phyloP scores from a whole-genome alignment of 2,888 invertebrate genomes.

The Schizotus pectinicornis region DNA sequence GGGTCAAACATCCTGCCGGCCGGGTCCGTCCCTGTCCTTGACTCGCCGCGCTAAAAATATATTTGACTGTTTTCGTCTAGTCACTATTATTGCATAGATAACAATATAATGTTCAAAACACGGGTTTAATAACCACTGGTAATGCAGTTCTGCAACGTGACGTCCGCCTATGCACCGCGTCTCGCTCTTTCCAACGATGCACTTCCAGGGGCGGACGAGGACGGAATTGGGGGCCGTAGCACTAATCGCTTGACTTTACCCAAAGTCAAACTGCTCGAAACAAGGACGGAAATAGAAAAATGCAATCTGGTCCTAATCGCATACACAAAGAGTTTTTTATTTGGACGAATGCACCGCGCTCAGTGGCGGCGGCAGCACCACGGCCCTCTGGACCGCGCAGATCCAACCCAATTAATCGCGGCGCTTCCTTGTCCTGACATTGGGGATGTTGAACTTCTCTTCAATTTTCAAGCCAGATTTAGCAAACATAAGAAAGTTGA shows the following conservation, averaged over 20 bases:
- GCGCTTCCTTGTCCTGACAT: too few relatives aligned
- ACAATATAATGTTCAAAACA: slow-evolving; percentile 53
- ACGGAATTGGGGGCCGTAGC: slow-evolving; percentile 5
- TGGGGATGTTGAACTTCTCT: too few relatives aligned
- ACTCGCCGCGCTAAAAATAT: slow-evolving; percentile 47
- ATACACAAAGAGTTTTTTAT: slow-evolving; percentile 19
- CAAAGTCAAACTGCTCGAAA: slow-evolving; percentile 53
- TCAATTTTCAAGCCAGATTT: too few relatives aligned
- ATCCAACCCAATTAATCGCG: too few relatives aligned
- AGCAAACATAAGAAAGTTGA: too few relatives aligned
- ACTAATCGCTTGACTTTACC: slow-evolving; percentile 52
- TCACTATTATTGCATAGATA: slow-evolving; percentile 59
- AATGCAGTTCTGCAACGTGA: slow-evolving; percentile 45
- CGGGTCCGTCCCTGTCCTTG: slow-evolving; percentile 40
- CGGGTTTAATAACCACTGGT: slow-evolving; percentile 56
- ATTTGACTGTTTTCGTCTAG: slow-evolving; percentile 55
- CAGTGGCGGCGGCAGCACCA: background rate
- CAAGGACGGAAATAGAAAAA: slow-evolving; percentile 43
- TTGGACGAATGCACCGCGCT: slow-evolving; percentile 12
- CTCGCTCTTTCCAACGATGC: slow-evolving; percentile 22
- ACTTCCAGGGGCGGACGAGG: background rate
- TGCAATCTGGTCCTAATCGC: slow-evolving; percentile 34
- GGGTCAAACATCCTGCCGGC: slow-evolving; percentile 23
- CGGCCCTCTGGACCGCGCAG: too few relatives aligned
- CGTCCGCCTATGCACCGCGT: slow-evolving; percentile 6